These are phyloP conservation scores for Drosophila buzzatii DNA, from an alignment of 2,888 invertebrate genomes.

Conservation along the genomic window DNA sequence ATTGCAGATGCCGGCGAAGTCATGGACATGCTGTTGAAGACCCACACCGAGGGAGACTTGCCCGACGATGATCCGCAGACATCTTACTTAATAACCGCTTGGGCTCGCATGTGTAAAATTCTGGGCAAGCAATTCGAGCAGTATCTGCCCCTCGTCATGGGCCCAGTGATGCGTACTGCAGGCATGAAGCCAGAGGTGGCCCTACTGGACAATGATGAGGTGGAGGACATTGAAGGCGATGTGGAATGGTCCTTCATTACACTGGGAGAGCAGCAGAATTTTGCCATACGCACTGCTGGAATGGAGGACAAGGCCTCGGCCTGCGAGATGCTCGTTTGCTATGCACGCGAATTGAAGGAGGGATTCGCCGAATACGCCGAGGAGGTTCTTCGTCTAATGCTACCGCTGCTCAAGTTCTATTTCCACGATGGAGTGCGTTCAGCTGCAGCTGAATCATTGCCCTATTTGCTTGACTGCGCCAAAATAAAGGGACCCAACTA, in stretches of 20 bases:
- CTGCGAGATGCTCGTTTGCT: constrained; percentile 97
- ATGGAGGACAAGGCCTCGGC: constrained; percentile 97
- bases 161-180: constrained; percentile 94
- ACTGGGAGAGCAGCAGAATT: constrained; percentile 95
- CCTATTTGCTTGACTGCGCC: constrained; percentile 93
- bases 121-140: constrained; percentile 94
- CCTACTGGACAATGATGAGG: constrained; percentile 92
- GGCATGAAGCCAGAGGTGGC: constrained; percentile 96
- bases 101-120: constrained; percentile 99
- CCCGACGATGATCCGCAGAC: constrained; percentile 98
- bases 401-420: constrained; percentile 94
- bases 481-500: constrained; percentile 89
- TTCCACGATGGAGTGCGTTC: constrained; percentile 95
- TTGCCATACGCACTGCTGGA: constrained; percentile 94
- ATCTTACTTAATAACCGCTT: constrained; percentile 98
- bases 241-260: constrained; percentile 96
- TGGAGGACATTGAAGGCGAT: constrained; percentile 92
- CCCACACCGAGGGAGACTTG: constrained; percentile 93
- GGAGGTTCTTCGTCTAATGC: constrained; percentile 91
- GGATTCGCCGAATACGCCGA: constrained; percentile 89
- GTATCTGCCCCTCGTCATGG: constrained; percentile 96
- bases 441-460: constrained; percentile 95
- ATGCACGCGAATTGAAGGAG: constrained; percentile 95
- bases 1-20: constrained; percentile 96
- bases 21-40: constrained; percentile 96